Evolutionary conservation across 1,140 invertebrate species (phyloP), one percentile per base, ranked within the genome.

Genomic region (Aphelinus certus): DNA sequence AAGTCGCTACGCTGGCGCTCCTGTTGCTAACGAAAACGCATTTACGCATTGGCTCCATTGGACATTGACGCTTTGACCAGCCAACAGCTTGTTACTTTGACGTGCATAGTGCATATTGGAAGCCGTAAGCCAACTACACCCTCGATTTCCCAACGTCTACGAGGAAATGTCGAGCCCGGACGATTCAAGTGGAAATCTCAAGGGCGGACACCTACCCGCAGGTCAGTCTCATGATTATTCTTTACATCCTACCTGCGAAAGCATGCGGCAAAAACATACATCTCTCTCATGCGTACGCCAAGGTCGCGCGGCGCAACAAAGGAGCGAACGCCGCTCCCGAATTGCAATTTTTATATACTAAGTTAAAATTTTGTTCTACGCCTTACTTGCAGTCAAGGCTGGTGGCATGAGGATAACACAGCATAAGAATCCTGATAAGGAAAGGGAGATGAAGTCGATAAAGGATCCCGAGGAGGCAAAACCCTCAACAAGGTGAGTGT

Each of bases 371-470:
- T 73, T 78, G 9, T 76, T 75, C 75, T 81, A 46, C 45, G 55
- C 51, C 57, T 80, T 75, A 71, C 74, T 75, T 80, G 51, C 86
- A 96, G 95, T 96, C 0, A 97, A 96, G 90, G 95, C 94, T 76
- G 95, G 95, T 43, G 95, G 95, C 1, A 97, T 96, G 95, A 90
- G 96, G 76, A 96, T 97, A 81, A 95, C 94, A 3, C 95, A 97
- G 79, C 93, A 97, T 81, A 96, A 96, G 86, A 88, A 88, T 4
- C 90, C 92, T 2, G 91, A 91, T 57, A 82, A 89, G 0, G 91
- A 93, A 68, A 90, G 90, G 75, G 90, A 92, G 47, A 81, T 88
- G 2, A 93, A 92, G 81, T 69, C 80, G 2, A 70, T 72, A 45
- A 86, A 88, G 71, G 83, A 85, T 46, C 81, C 82, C 1, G 87